These are phyloP conservation scores for Decapterus maruadsi DNA, from an alignment of 2,797 vertebrate genomes.

Conservation along the genomic window DNA sequence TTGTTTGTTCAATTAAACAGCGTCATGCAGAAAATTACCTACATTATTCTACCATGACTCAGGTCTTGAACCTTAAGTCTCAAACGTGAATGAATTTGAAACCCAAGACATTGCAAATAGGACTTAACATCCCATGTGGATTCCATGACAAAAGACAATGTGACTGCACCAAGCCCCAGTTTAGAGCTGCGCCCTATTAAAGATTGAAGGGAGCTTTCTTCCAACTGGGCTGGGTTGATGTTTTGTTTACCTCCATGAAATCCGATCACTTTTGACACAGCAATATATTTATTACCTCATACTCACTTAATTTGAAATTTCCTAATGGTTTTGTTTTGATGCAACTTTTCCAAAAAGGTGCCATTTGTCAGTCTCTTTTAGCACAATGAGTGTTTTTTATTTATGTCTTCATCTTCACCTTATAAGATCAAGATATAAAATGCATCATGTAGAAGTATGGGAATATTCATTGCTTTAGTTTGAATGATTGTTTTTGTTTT, in stretches of 20 bases:
- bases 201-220: slow-evolving; percentile 74
- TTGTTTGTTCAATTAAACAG: not conserved
- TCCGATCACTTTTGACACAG: slow-evolving; percentile 32
- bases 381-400: not conserved
- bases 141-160: slow-evolving; percentile 42
- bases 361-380: not conserved
- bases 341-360: not conserved
- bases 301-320: slow-evolving; percentile 17
- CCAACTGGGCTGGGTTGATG: slow-evolving; percentile 36
- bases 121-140: slow-evolving; percentile 38
- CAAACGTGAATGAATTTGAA: slow-evolving; percentile 20
- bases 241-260: slow-evolving; percentile 63
- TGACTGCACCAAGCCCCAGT: slow-evolving; percentile 49
- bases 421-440: not conserved
- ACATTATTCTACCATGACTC: not conserved
- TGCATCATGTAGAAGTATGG: not conserved
- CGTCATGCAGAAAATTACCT: not conserved
- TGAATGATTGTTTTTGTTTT: not conserved
- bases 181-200: slow-evolving; percentile 65
- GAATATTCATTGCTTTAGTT: not conserved
- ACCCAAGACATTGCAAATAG: slow-evolving; percentile 16
- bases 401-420: not conserved
- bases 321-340: not conserved
- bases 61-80: slow-evolving; percentile 13
- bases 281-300: slow-evolving; percentile 36